A percentile compares a stretch with the other conserved stretches of the same genome.
Evolutionary conservation across 2,113 vertebrate genomes (phyloP).

Genomic region (Pseudolaguvia tuberculata): DNA sequence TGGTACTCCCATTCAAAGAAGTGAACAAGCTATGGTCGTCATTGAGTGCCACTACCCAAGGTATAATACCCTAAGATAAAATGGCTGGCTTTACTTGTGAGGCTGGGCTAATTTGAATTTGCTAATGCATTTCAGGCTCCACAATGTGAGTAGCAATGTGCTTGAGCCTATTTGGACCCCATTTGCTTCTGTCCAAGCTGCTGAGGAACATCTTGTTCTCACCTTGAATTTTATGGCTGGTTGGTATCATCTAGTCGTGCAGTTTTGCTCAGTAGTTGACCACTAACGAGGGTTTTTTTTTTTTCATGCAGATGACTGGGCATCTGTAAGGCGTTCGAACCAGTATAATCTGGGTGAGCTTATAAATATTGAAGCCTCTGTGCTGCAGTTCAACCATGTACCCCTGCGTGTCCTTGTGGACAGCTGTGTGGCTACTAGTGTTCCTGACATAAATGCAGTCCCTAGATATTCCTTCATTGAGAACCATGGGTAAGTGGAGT

Average conservation of each 20-base stretch:
- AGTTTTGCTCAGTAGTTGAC: neutral
- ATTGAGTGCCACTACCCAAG: slow-evolving; percentile 43
- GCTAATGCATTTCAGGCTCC: slow-evolving; percentile 1
- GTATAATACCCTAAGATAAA: slow-evolving; percentile 7
- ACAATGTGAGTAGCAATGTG: too few species aligned
- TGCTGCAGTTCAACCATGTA: too few species aligned
- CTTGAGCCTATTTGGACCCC: slow-evolving; percentile 27
- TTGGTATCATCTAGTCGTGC: neutral
- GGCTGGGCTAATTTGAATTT: neutral
- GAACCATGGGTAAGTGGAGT: too few species aligned
- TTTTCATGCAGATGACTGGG: slow-evolving; percentile 43
- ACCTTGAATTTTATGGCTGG: slow-evolving; percentile 38
- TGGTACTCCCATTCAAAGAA: too few species aligned
- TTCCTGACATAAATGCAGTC: too few species aligned
- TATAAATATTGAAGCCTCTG: too few species aligned
- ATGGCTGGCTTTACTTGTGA: neutral
- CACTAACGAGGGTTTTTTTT: neutral
- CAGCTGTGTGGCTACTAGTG: slow-evolving; percentile 41
- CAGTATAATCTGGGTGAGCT: slow-evolving; percentile 42
- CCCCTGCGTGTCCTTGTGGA: too few species aligned
- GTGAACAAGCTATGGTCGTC: slow-evolving; percentile 2
- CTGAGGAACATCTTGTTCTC: slow-evolving; percentile 25
- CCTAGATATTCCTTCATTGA: too few species aligned
- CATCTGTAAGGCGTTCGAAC: slow-evolving; percentile 23
- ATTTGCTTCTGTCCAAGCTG: slow-evolving; percentile 7